A percentile compares a stretch with the other conserved stretches of the same genome.
Evolutionary conservation across 2,113 vertebrate species (phyloP).

Genomic region (human): DNA sequence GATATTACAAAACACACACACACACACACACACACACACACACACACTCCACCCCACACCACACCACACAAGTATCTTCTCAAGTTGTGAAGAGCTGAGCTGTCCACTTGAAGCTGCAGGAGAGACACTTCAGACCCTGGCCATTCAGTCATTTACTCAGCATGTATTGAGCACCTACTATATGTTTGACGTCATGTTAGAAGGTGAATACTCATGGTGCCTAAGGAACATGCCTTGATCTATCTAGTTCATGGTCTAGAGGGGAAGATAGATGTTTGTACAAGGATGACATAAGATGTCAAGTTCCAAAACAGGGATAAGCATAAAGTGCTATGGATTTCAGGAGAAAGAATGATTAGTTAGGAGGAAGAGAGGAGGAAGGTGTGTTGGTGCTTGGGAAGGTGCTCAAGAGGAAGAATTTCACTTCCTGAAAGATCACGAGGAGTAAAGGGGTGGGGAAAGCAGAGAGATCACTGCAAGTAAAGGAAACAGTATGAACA

Average conservation of each 20-base stretch:
- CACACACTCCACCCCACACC: not conserved
- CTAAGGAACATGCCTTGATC: not conserved
- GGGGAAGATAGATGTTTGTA: not conserved
- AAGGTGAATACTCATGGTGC: not conserved
- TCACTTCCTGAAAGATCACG: not conserved
- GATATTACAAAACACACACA: not conserved
- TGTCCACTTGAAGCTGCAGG: not conserved
- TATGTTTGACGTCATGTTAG: not conserved
- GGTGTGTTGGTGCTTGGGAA: not conserved
- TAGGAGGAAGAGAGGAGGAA: not conserved
- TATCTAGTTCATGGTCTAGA: not conserved
- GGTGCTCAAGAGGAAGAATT: not conserved
- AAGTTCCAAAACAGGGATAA: not conserved
- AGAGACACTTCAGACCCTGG: not conserved
- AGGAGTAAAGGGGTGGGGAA: not conserved
- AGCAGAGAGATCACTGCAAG: not conserved
- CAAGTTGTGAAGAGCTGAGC: not conserved
- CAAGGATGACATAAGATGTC: not conserved
- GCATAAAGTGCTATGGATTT: not conserved
- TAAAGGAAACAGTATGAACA: not conserved
- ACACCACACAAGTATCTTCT: not conserved
- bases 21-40: not conserved
- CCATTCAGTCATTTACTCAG: not conserved
- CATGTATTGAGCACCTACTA: not conserved
- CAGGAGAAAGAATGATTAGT: not conserved